Evolutionary conservation across 2,797 vertebrate genomes (phyloP).

Genomic region (Malurus leucopterus): DNA sequence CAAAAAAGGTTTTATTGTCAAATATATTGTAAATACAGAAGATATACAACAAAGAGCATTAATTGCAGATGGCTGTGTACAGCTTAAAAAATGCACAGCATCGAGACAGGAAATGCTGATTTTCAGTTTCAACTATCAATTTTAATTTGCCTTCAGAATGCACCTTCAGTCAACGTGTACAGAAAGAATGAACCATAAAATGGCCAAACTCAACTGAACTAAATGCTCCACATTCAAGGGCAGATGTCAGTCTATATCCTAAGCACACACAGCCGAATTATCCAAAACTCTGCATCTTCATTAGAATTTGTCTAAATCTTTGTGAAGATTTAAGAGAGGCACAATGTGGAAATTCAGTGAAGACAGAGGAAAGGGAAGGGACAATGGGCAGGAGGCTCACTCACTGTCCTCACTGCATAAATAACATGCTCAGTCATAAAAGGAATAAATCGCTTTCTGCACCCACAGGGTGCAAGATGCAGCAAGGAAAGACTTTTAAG

Average conservation of each 20-base stretch:
- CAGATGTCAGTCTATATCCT: background rate
- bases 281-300: background rate
- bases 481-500: background rate
- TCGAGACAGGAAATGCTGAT: background rate
- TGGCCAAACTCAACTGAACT: background rate
- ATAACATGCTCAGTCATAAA: background rate
- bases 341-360: accelerated
- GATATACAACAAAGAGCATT: slow-evolving; percentile 52
- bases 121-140: slow-evolving; percentile 10
- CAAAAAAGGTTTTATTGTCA: slow-evolving; percentile 63
- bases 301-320: background rate
- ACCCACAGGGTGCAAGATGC: background rate
- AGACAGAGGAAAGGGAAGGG: background rate
- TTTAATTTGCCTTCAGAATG: background rate
- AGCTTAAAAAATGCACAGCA: slow-evolving; percentile 7
- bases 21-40: slow-evolving; percentile 50
- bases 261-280: background rate
- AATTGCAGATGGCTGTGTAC: slow-evolving; percentile 20
- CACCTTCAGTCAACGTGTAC: background rate
- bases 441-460: background rate
- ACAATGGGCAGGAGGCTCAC: background rate
- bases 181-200: background rate
- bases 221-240: background rate
- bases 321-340: background rate
- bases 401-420: background rate